These are phyloP conservation scores for Gasteruption jaculator DNA, from an alignment of 2,888 invertebrate genomes.

Conservation along the genomic window DNA sequence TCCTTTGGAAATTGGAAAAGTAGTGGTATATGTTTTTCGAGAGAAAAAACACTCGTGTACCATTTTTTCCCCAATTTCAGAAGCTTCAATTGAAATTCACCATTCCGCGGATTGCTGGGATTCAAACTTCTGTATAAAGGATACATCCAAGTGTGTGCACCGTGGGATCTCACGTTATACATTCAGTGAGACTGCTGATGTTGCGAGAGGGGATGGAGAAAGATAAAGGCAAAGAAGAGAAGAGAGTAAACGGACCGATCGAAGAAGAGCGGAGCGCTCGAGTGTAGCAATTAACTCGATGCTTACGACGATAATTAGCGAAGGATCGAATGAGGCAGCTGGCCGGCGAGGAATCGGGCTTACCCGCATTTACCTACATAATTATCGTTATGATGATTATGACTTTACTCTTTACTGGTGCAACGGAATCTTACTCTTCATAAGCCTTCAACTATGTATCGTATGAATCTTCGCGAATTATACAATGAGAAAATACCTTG, in stretches of 20 bases:
- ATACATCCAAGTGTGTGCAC: too few species aligned
- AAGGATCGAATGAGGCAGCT: slow-evolving; percentile 46
- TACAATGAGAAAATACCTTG: too few species aligned
- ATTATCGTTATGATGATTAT: slow-evolving; percentile 48
- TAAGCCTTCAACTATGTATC: too few species aligned
- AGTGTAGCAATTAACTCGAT: slow-evolving; percentile 46
- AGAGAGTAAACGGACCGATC: slow-evolving; percentile 22
- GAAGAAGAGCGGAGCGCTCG: slow-evolving; percentile 24
- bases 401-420: slow-evolving; percentile 26
- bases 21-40: too few species aligned
- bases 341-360: slow-evolving; percentile 37
- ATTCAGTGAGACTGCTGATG: slow-evolving; percentile 27
- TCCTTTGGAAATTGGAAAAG: too few species aligned
- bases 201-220: slow-evolving; percentile 19
- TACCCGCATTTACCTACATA: slow-evolving; percentile 45
- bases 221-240: slow-evolving; percentile 10
- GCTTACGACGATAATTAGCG: slow-evolving; percentile 48
- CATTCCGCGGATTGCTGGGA: too few species aligned
- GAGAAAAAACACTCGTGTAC: too few species aligned
- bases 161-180: slow-evolving; percentile 41
- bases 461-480: too few species aligned
- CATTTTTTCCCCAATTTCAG: too few species aligned
- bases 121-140: too few species aligned
- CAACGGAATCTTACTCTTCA: slow-evolving; percentile 26
- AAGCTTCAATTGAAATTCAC: too few species aligned